Conservation (phyloP, 2,888 invertebrate genomes). For the Brachyopa scutellaris region DNA sequence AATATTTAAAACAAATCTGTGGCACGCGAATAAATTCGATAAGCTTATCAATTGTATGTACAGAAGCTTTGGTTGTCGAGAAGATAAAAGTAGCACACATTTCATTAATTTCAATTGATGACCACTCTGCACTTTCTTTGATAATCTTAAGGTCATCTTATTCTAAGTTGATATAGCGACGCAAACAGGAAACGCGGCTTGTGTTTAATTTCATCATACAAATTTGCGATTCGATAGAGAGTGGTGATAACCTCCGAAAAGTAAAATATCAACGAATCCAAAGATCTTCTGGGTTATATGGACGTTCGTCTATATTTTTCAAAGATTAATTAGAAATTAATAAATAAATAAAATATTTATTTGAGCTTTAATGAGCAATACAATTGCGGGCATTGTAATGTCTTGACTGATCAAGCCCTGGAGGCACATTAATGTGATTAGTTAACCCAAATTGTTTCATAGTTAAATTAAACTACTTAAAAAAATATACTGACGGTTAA, state of each 20-base stretch:
- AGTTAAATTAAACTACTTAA: too few species aligned
- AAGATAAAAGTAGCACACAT: constrained; percentile 17
- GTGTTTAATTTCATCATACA: constrained; percentile 9
- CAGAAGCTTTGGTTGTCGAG: neutral
- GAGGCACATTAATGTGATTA: too few species aligned
- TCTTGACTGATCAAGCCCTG: too few species aligned
- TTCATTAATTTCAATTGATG: constrained; percentile 6
- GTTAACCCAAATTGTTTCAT: too few species aligned
- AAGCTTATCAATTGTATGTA: constrained; percentile 18
- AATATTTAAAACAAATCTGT: neutral
- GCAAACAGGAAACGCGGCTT: constrained; percentile 3
- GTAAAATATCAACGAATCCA: neutral
- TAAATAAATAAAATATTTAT: too few species aligned
- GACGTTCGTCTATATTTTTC: too few species aligned
- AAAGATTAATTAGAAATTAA: too few species aligned
- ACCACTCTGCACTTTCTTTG: neutral
- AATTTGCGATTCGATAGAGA: neutral
- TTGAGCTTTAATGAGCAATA: too few species aligned
- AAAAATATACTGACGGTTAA: too few species aligned
- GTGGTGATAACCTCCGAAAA: neutral
- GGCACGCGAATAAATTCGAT: constrained; percentile 45
- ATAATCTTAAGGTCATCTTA: constrained; percentile 6
- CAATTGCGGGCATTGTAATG: too few species aligned
- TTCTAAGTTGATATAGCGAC: too few species aligned
- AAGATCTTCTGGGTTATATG: too few species aligned